Evolutionary conservation across 1,140 invertebrate genomes (phyloP).

Genomic region (Cataglyphis hispanica): DNA sequence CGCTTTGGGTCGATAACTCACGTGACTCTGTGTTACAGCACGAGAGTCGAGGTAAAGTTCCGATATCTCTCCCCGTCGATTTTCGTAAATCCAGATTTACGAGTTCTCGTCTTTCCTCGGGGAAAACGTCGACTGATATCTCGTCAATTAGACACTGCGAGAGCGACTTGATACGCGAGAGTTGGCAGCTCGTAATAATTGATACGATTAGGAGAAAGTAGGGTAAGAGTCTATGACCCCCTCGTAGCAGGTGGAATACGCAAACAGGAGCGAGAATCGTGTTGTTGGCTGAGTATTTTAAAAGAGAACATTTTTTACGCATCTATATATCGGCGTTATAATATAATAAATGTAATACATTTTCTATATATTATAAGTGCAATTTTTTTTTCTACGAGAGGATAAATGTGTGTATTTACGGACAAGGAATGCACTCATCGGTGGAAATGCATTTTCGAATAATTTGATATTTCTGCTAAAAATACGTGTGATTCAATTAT

Average conservation of each 20-base stretch:
- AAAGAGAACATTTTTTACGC: neutral
- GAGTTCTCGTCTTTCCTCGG: neutral
- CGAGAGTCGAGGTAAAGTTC: constrained; percentile 20
- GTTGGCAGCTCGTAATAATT: constrained; percentile 55
- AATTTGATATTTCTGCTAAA: neutral
- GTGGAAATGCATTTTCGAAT: neutral
- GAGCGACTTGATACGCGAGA: constrained; percentile 41
- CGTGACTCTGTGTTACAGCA: constrained; percentile 39
- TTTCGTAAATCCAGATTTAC: constrained; percentile 39
- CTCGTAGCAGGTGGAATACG: constrained; percentile 27
- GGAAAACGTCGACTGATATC: constrained; percentile 24
- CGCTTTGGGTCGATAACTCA: constrained; percentile 58
- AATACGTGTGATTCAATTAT: neutral
- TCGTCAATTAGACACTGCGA: constrained; percentile 30
- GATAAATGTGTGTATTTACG: neutral
- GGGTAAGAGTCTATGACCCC: constrained; percentile 59
- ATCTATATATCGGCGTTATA: too few relatives aligned
- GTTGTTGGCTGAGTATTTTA: neutral
- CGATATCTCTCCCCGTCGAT: constrained; percentile 39
- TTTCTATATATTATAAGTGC: too few relatives aligned
- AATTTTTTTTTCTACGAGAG: too few relatives aligned
- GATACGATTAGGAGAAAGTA: constrained; percentile 64
- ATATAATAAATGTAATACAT: too few relatives aligned
- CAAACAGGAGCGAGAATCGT: constrained; percentile 18
- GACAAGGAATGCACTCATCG: neutral